phyloP scores from a whole-genome alignment of 2,797 vertebrate genomes.

The Distichodus sexfasciatus region DNA sequence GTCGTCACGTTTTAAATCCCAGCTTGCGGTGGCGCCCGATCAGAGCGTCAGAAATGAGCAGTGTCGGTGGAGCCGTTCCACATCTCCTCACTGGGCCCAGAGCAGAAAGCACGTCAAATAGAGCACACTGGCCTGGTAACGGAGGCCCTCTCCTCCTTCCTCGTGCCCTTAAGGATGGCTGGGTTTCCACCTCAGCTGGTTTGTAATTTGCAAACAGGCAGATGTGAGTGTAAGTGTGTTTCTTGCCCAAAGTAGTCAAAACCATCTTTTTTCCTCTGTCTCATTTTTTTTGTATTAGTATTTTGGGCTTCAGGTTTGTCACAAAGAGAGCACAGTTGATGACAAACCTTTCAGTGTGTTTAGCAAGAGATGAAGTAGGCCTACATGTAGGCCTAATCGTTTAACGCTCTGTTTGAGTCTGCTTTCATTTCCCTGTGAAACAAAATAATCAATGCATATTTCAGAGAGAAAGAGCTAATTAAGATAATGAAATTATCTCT shows the following conservation, averaged over 20 bases:
- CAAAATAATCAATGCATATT: conserved; percentile 60
- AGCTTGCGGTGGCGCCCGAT: not conserved
- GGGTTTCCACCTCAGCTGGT: not conserved
- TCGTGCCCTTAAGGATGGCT: not conserved
- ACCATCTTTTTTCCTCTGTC: not conserved
- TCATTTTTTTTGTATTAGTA: too few species aligned
- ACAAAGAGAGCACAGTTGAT: not conserved
- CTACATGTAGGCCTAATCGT: conserved; percentile 43
- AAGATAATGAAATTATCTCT: conserved; percentile 60
- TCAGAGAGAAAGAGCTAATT: conserved; percentile 62
- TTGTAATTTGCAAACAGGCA: not conserved
- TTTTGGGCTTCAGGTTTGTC: not conserved
- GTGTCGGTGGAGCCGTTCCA: not conserved
- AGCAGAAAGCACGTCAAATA: conserved; percentile 6
- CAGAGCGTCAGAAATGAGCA: not conserved
- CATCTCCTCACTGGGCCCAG: not conserved
- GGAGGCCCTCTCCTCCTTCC: not conserved
- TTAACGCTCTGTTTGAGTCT: conserved; percentile 30
- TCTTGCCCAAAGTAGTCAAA: not conserved
- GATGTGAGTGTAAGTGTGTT: too few species aligned
- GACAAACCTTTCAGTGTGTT: conserved; percentile 27
- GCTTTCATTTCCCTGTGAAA: conserved; percentile 53
- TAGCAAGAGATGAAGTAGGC: not conserved
- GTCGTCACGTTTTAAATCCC: conserved; percentile 20
- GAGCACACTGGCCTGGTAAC: not conserved